phyloP scores from a whole-genome alignment of 2,888 invertebrate species.

The Nemurella pictetii region DNA sequence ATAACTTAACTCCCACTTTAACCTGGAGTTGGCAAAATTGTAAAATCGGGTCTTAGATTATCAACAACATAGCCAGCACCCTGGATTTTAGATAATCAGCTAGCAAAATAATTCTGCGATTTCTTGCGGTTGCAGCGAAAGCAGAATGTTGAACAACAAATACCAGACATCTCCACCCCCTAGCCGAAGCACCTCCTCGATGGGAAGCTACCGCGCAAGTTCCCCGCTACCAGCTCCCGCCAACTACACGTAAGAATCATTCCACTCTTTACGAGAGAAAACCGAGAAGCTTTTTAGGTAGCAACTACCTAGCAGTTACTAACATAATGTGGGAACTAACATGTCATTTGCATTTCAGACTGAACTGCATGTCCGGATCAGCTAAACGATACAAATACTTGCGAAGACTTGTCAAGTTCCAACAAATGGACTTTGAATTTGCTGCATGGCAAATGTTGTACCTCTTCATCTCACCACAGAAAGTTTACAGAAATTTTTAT shows the following conservation, averaged over 20 bases:
- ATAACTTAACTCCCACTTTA: too few species aligned
- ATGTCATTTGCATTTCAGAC: conserved; percentile 54
- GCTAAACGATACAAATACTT: conserved; percentile 88
- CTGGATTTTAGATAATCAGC: too few species aligned
- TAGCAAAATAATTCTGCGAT: not conserved
- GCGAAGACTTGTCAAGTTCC: conserved; percentile 80
- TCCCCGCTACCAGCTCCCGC: conserved; percentile 43
- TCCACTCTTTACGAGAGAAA: not conserved
- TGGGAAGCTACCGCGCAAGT: conserved; percentile 40
- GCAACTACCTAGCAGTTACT: too few species aligned
- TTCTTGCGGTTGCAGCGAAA: not conserved
- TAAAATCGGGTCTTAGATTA: too few species aligned
- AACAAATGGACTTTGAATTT: conserved; percentile 99
- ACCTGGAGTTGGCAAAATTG: too few species aligned
- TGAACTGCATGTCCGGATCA: conserved; percentile 78
- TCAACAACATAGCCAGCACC: too few species aligned
- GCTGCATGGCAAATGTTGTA: conserved; percentile 99
- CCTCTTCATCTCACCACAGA: conserved; percentile 90
- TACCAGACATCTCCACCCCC: conserved; percentile 65
- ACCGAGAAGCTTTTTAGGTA: too few species aligned
- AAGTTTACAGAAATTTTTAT: conserved; percentile 95
- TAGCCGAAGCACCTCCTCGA: conserved; percentile 51
- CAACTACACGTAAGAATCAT: conserved; percentile 40
- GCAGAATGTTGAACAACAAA: conserved; percentile 48
- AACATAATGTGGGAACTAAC: not conserved